A percentile compares a stretch with the other conserved stretches of the same genome.
Evolutionary conservation across 1,140 invertebrate genomes (phyloP).

Genomic region (Psix sp.): DNA sequence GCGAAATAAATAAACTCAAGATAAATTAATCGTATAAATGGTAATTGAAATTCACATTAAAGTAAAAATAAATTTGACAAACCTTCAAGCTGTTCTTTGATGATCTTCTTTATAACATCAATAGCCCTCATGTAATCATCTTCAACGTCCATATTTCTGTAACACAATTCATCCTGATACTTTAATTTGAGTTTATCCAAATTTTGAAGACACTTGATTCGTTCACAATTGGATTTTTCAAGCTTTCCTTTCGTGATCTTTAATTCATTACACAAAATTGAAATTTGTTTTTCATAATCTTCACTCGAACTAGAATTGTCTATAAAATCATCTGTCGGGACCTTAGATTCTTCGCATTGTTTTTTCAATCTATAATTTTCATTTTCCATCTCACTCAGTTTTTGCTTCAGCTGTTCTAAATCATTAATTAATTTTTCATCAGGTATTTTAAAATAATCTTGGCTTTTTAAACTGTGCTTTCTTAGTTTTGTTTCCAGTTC

Average conservation of each 20-base stretch:
- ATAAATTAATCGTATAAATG: neutral
- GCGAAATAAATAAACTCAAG: slow-evolving; percentile 1
- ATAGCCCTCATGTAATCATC: slow-evolving; percentile 15
- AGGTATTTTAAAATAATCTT: slow-evolving; percentile 11
- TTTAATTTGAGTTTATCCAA: slow-evolving; percentile 3
- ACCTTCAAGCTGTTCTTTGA: slow-evolving; percentile 12
- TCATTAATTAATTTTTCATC: slow-evolving; percentile 31
- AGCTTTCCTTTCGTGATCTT: neutral
- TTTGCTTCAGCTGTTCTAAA: slow-evolving; percentile 26
- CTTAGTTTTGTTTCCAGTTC: slow-evolving; percentile 12
- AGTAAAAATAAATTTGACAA: neutral
- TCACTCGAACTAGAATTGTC: slow-evolving; percentile 14
- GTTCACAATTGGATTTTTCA: neutral
- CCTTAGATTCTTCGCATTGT: slow-evolving; percentile 5
- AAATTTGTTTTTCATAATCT: slow-evolving; percentile 8
- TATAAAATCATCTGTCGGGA: slow-evolving; percentile 2
- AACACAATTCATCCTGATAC: neutral
- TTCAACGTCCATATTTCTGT: neutral
- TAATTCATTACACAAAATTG: slow-evolving; percentile 1
- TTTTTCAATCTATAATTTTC: slow-evolving; percentile 32
- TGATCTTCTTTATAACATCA: slow-evolving; percentile 7
- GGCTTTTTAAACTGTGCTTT: slow-evolving; percentile 13
- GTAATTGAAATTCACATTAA: neutral
- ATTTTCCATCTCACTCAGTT: slow-evolving; percentile 25
- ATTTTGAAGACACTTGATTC: neutral